phyloP scores from a whole-genome alignment of 2,888 invertebrate species.

The Euplagia quadripunctaria region DNA sequence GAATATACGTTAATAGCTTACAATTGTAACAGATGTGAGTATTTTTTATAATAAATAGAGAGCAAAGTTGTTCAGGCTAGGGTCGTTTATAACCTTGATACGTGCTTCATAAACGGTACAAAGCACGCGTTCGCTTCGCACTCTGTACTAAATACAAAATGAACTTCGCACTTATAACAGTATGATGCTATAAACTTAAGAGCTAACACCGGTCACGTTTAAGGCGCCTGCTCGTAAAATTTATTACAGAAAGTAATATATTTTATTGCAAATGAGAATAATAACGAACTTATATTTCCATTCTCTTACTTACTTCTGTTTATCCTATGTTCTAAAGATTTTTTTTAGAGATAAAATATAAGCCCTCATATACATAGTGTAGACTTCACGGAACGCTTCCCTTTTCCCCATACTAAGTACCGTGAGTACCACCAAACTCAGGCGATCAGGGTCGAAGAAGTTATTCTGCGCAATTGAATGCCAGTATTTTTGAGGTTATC shows the following conservation, averaged over 20 bases:
- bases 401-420: neutral
- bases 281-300: neutral
- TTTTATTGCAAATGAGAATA: constrained; percentile 14
- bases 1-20: neutral
- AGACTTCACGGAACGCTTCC: neutral
- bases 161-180: constrained; percentile 12
- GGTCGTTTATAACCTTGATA: neutral
- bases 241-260: constrained; percentile 11
- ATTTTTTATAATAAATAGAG: neutral
- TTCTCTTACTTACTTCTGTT: neutral
- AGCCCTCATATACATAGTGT: neutral
- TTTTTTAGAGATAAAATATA: neutral
- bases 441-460: neutral
- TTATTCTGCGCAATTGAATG: neutral
- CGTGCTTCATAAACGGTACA: neutral
- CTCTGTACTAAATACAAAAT: neutral
- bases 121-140: neutral
- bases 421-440: neutral
- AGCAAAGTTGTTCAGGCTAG: neutral
- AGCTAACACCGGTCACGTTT: constrained; percentile 15
- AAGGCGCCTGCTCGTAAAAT: constrained; percentile 12
- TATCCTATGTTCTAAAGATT: neutral
- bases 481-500: neutral
- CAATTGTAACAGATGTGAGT: neutral
- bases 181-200: constrained; percentile 14